Percentiles rank a stretch among this genome's conserved stretches.
Evolutionary conservation across 2,113 vertebrate species (phyloP).

Genomic region (Sus scrofa): DNA sequence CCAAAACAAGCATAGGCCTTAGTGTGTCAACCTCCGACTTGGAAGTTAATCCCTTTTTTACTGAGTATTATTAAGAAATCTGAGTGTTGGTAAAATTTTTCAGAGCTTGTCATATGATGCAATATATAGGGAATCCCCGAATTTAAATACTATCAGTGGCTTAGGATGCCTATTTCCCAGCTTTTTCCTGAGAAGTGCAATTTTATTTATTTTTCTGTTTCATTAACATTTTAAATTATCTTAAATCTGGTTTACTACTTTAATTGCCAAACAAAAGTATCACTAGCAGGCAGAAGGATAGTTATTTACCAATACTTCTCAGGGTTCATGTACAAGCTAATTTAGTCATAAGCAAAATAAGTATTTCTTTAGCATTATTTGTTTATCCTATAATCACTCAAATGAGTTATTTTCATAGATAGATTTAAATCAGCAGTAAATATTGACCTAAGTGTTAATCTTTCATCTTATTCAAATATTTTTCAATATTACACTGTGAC

Average conservation of each 20-base stretch:
- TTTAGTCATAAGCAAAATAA: neutral
- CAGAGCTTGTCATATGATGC: neutral
- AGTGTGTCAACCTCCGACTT: neutral
- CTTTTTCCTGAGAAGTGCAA: neutral
- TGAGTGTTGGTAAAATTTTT: neutral
- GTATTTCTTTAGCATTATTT: constrained; percentile 39
- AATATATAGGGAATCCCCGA: neutral
- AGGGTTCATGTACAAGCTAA: neutral
- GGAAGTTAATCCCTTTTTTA: neutral
- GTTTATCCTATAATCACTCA: neutral
- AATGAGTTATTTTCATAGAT: neutral
- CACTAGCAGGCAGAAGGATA: neutral
- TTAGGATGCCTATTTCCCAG: neutral
- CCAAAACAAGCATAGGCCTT: neutral
- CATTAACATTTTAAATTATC: neutral
- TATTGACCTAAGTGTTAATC: constrained; percentile 9
- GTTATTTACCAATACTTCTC: neutral
- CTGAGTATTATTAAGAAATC: neutral
- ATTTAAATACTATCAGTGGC: neutral
- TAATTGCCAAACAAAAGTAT: neutral
- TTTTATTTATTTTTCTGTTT: neutral
- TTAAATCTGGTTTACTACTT: neutral
- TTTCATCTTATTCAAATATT: constrained; percentile 1
- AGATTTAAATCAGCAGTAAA: neutral
- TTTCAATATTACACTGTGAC: neutral